Conservation (phyloP, 2,797 vertebrate species). For the Sebastes steindachneri region DNA sequence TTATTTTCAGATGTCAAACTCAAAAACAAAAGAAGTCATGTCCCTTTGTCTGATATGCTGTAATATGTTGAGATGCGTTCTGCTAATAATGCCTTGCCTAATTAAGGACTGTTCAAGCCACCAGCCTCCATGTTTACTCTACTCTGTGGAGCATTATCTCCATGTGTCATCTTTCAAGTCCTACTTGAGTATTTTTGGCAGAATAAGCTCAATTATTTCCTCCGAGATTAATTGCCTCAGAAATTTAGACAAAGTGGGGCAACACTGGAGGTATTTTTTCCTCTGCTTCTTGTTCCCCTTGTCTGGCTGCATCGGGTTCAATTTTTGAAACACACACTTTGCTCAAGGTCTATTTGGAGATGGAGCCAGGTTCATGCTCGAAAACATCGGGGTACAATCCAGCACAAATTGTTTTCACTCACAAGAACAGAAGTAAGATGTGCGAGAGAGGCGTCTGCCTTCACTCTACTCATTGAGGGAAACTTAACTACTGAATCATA, state of each 20-base stretch:
- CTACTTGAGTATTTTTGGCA: constrained; percentile 59
- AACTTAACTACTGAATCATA: constrained; percentile 24
- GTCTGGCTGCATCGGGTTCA: constrained; percentile 8
- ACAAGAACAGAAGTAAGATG: constrained; percentile 9
- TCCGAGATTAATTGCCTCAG: constrained; percentile 71
- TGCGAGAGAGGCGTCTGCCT: neutral
- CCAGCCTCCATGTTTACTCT: constrained; percentile 54
- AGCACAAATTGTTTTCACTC: constrained; percentile 34
- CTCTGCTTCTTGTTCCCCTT: constrained; percentile 17
- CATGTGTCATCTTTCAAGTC: constrained; percentile 66
- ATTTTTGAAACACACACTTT: constrained; percentile 32
- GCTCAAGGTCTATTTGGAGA: constrained; percentile 44
- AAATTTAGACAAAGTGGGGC: constrained; percentile 63
- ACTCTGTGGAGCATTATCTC: constrained; percentile 46
- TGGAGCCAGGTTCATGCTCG: constrained; percentile 18
- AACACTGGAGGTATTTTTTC: constrained; percentile 45
- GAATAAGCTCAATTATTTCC: constrained; percentile 67
- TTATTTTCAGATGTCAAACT: neutral
- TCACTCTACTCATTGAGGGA: constrained; percentile 17
- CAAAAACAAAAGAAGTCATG: neutral
- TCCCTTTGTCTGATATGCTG: neutral
- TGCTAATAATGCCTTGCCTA: constrained; percentile 40
- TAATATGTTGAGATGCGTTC: neutral
- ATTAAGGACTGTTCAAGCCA: constrained; percentile 65
- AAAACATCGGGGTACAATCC: constrained; percentile 27